A percentile compares a stretch with the other conserved stretches of the same genome.
Conservation (phyloP, 92 coral and sea anemone genomes). For the Chrysogorgia sp. region DNA sequence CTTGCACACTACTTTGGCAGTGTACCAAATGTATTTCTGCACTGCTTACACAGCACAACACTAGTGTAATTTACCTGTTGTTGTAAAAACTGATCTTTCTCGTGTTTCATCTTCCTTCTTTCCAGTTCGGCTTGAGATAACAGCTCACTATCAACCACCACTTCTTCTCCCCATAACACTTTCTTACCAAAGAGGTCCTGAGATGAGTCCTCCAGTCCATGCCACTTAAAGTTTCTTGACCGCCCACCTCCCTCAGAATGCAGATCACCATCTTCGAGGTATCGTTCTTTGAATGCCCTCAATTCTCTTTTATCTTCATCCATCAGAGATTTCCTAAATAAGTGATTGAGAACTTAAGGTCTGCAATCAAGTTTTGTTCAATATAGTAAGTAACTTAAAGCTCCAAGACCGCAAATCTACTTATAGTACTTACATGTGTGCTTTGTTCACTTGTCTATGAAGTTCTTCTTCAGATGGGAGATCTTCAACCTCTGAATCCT, state of each 20-base stretch:
- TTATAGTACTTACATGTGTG: slow-evolving; percentile 76
- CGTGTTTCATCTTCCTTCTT: slow-evolving; percentile 89
- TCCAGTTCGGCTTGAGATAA: slow-evolving; percentile 82
- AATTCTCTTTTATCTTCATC: slow-evolving; percentile 94
- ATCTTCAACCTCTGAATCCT: slow-evolving; percentile 83
- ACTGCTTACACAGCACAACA: no score
- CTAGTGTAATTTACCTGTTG: slow-evolving; percentile 79
- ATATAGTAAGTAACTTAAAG: not conserved
- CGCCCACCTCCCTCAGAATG: slow-evolving; percentile 88
- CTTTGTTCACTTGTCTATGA: slow-evolving; percentile 94
- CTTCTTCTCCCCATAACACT: slow-evolving; percentile 94
- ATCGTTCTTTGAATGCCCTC: slow-evolving; percentile 84
- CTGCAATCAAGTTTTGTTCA: not conserved
- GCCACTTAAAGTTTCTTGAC: slow-evolving; percentile 90
- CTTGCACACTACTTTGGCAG: no score
- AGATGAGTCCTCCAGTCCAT: slow-evolving; percentile 86
- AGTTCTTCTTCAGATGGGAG: slow-evolving; percentile 92
- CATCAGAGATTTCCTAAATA: slow-evolving; percentile 75
- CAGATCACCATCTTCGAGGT: slow-evolving; percentile 93
- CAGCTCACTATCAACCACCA: slow-evolving; percentile 61
- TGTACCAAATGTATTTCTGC: no score
- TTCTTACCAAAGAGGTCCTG: slow-evolving; percentile 77
- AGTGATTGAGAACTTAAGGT: no score
- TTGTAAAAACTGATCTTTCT: slow-evolving; percentile 87
- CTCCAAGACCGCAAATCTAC: not conserved